phyloP scores from a whole-genome alignment of 2,113 vertebrate species.

The Eurystomus gularis region DNA sequence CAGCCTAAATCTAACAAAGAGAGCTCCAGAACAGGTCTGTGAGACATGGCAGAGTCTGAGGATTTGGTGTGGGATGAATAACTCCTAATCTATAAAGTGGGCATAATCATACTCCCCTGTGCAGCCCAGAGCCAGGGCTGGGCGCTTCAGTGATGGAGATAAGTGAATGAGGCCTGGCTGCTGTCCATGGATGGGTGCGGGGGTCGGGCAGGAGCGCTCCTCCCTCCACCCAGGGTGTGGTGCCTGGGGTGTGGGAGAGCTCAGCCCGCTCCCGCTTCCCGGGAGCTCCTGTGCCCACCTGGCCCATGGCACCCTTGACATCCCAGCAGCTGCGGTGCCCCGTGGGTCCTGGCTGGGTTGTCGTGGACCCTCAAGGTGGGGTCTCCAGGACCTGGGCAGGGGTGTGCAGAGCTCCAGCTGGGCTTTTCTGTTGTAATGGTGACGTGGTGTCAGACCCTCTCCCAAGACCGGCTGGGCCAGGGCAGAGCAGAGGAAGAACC shows the following conservation, averaged over 20 bases:
- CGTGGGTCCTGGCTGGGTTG: neutral
- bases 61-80: constrained; percentile 52
- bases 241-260: neutral
- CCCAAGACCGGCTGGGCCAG: neutral
- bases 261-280: accelerated
- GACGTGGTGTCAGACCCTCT: neutral
- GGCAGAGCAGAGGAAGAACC: neutral
- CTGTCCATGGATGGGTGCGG: neutral
- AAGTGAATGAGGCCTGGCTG: constrained; percentile 40
- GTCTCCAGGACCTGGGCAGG: neutral
- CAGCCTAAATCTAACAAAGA: neutral
- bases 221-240: neutral
- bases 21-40: constrained; percentile 14
- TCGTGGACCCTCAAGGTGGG: accelerated
- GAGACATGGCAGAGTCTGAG: constrained; percentile 17
- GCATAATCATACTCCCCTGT: constrained; percentile 16
- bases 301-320: accelerated
- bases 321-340: neutral
- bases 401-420: neutral
- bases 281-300: neutral
- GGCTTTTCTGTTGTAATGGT: neutral
- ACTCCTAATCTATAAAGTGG: constrained; percentile 44
- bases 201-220: neutral
- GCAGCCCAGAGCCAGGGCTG: constrained; percentile 30
- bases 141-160: constrained; percentile 48